A percentile compares a stretch with the other conserved stretches of the same genome.
Conservation (phyloP, 2,113 vertebrate species). For the Mohoua ochrocephala region DNA sequence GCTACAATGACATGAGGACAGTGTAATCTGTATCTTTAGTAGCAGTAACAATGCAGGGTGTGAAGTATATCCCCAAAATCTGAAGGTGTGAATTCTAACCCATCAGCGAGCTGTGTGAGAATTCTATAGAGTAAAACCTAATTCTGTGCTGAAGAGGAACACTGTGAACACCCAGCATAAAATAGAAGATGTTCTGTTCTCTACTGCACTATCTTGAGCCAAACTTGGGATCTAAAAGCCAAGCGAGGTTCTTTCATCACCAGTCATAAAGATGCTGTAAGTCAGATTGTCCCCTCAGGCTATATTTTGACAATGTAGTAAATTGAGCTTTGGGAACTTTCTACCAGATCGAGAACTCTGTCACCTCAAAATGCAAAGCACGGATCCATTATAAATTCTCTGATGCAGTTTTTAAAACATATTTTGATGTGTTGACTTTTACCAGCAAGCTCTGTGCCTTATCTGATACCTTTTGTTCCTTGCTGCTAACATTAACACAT, state of each 20-base stretch:
- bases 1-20: slow-evolving; percentile 17
- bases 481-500: background rate
- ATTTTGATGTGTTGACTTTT: slow-evolving; percentile 26
- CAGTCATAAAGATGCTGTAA: slow-evolving; percentile 46
- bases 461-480: slow-evolving; percentile 2
- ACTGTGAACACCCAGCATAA: slow-evolving; percentile 33
- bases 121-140: slow-evolving; percentile 41
- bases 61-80: slow-evolving; percentile 56
- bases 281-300: slow-evolving; percentile 59
- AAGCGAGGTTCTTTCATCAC: slow-evolving; percentile 54
- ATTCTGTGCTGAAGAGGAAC: slow-evolving; percentile 40
- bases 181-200: slow-evolving; percentile 55
- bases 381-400: slow-evolving; percentile 27
- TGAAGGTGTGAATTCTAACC: slow-evolving; percentile 34
- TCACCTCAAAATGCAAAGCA: slow-evolving; percentile 46
- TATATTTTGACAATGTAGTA: slow-evolving; percentile 53
- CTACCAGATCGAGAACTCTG: slow-evolving; percentile 47
- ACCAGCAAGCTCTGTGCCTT: background rate
- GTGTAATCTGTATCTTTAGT: slow-evolving; percentile 17
- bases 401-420: background rate
- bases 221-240: slow-evolving; percentile 53
- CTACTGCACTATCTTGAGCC: slow-evolving; percentile 28
- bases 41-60: slow-evolving; percentile 41
- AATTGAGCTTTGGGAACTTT: slow-evolving; percentile 47
- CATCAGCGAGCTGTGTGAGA: slow-evolving; percentile 9